These are phyloP conservation scores for Hipposideros larvatus DNA, from an alignment of 2,797 vertebrate genomes.

Conservation along the genomic window DNA sequence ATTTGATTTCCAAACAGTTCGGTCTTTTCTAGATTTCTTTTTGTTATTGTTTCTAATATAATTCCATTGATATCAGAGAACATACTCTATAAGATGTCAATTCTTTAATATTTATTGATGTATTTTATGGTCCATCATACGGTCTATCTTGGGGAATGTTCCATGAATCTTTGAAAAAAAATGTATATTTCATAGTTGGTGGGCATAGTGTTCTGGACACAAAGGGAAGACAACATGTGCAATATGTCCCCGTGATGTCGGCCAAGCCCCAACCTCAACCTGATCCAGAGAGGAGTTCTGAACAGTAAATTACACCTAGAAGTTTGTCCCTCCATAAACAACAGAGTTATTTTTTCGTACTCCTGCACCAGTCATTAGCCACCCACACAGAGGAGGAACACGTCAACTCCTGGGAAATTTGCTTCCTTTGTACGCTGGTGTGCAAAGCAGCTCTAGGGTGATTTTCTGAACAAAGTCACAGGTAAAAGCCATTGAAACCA, in stretches of 20 bases:
- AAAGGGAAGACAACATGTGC: neutral
- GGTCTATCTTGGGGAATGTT: neutral
- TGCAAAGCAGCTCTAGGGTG: neutral
- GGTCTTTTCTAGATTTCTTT: neutral
- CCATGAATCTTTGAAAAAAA: neutral
- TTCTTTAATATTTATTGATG: neutral
- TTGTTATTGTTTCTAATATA: constrained; percentile 11
- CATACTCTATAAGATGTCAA: neutral
- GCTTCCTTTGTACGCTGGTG: neutral
- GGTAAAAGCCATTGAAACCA: neutral
- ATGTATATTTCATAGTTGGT: neutral
- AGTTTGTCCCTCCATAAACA: neutral
- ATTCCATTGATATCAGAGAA: neutral
- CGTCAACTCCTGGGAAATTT: too few relatives aligned
- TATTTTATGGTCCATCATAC: neutral
- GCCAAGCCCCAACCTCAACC: neutral
- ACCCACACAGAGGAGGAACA: neutral
- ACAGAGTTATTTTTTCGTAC: neutral
- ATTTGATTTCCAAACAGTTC: constrained; percentile 22
- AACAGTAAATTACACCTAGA: neutral
- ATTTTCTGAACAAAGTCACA: neutral
- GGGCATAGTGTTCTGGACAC: neutral
- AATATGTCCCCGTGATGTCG: neutral
- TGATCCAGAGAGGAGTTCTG: neutral
- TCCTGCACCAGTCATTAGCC: neutral